phyloP scores from a whole-genome alignment of 2,797 vertebrate species.

The Loris lydekkerianus region DNA sequence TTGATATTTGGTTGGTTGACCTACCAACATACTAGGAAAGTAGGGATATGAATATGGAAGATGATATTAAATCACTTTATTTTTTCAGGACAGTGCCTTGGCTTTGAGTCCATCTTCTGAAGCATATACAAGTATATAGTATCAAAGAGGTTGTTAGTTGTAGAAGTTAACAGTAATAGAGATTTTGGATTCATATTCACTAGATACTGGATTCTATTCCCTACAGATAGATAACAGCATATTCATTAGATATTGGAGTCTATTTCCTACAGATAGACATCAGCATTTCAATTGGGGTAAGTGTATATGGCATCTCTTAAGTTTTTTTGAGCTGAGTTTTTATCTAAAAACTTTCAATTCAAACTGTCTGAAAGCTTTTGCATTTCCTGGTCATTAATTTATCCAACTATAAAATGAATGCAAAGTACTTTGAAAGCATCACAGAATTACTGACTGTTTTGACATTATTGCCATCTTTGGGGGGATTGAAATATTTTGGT shows the following conservation, averaged over 20 bases:
- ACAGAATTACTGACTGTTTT: not conserved
- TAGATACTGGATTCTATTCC: no score
- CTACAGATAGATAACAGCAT: no score
- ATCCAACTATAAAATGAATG: not conserved
- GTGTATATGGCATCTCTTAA: no score
- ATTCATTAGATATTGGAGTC: no score
- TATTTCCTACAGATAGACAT: no score
- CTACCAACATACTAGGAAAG: not conserved
- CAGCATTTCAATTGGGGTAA: no score
- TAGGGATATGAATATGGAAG: no score
- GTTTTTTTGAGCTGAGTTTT: not conserved
- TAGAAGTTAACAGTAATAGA: not conserved
- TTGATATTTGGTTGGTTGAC: not conserved
- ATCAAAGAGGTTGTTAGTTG: not conserved
- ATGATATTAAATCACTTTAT: not conserved
- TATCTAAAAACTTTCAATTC: not conserved
- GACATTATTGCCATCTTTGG: not conserved
- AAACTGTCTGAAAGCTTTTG: not conserved
- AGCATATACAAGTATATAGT: not conserved
- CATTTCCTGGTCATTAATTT: not conserved
- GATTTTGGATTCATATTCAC: no score
- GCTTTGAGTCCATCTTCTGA: not conserved
- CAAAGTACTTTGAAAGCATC: not conserved
- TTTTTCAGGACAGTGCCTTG: not conserved
- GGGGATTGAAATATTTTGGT: not conserved